A percentile compares a stretch with the other conserved stretches of the same genome.
Conservation (phyloP, 1,140 invertebrate species). For the Heliconius congener region DNA sequence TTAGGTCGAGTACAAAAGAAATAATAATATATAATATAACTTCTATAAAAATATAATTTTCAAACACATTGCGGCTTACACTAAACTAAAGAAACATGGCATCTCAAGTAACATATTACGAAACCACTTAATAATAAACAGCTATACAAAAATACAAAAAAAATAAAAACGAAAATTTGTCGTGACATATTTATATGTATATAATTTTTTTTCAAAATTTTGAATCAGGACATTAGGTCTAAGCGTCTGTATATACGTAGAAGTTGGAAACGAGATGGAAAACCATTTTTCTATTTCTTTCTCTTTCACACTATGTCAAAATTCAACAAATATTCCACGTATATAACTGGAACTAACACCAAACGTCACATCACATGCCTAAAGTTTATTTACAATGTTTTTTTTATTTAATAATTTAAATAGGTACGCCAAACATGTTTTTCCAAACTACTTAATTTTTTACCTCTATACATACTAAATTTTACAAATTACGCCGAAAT, state of each 20-base stretch:
- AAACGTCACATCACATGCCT: conserved; percentile 62
- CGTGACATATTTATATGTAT: conserved; percentile 38
- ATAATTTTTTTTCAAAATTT: background rate
- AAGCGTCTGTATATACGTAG: conserved; percentile 2
- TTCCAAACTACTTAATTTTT: conserved; percentile 4
- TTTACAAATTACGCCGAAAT: conserved; percentile 74
- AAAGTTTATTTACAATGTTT: conserved; percentile 69
- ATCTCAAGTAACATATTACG: conserved; percentile 55
- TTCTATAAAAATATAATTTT: conserved; percentile 79
- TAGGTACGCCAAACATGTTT: conserved; percentile 65
- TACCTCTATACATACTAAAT: conserved; percentile 41
- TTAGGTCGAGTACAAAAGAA: conserved; percentile 68
- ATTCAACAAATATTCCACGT: conserved; percentile 2
- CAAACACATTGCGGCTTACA: conserved; percentile 67
- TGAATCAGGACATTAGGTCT: background rate
- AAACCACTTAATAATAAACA: conserved; percentile 52
- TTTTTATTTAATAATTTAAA: conserved; percentile 51
- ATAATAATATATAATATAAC: conserved; percentile 46
- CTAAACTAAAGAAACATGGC: conserved; percentile 75
- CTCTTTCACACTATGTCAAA: background rate
- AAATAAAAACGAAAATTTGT: conserved; percentile 34
- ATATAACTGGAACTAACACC: conserved; percentile 7
- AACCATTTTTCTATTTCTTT: background rate
- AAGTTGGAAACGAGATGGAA: background rate
- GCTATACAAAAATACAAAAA: conserved; percentile 65